phyloP scores from a whole-genome alignment of 2,888 invertebrate species.

The Erannis defoliaria region DNA sequence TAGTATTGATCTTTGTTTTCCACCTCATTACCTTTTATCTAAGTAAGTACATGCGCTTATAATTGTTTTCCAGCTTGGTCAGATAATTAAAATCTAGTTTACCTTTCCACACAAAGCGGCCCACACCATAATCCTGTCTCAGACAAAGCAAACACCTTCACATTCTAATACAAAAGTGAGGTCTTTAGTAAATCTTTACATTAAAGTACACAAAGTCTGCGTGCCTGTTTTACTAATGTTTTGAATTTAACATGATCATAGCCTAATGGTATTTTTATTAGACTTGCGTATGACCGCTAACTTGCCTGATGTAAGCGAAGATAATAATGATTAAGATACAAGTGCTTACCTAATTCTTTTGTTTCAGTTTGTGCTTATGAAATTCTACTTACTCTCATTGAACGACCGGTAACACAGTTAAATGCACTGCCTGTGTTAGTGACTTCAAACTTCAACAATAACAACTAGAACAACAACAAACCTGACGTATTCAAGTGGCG shows the following conservation, averaged over 20 bases:
- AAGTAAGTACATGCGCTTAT: not conserved
- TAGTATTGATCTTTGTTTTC: not conserved
- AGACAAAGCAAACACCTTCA: conserved; percentile 19
- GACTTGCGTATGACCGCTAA: no score
- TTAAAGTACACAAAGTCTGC: not conserved
- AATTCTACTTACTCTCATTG: no score
- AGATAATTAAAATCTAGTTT: conserved; percentile 24
- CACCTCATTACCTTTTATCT: not conserved
- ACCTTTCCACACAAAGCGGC: conserved; percentile 15
- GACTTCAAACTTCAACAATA: no score
- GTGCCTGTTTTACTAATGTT: not conserved
- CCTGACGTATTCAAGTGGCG: no score
- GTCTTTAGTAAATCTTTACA: conserved; percentile 2
- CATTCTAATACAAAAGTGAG: conserved; percentile 16
- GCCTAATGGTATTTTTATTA: no score
- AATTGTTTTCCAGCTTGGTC: conserved; percentile 15
- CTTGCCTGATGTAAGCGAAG: no score
- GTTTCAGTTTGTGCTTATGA: no score
- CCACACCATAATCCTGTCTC: conserved; percentile 2
- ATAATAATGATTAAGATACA: no score
- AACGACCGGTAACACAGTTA: no score
- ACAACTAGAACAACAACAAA: no score
- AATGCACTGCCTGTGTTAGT: no score
- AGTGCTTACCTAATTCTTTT: no score
- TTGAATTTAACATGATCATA: not conserved